A percentile compares a stretch with the other conserved stretches of the same genome.
Conservation (phyloP, 2,888 invertebrate species). For the Hermodice carunculata region DNA sequence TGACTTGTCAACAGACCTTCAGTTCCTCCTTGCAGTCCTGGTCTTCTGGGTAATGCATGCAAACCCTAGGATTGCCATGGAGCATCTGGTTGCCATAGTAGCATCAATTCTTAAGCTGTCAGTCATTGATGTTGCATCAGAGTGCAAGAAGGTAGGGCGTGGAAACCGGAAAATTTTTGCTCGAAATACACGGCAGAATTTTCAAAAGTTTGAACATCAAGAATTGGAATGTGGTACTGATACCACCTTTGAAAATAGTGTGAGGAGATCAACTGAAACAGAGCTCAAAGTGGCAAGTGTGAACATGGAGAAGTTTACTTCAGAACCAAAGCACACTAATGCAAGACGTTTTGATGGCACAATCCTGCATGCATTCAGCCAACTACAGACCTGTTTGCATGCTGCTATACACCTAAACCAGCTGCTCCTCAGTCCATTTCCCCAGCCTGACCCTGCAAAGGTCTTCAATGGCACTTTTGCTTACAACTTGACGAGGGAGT, state of each 20-base stretch:
- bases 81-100: slow-evolving; percentile 43
- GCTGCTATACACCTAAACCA: slow-evolving; percentile 58
- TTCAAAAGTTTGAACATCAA: too few species aligned
- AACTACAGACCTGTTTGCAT: slow-evolving; percentile 63
- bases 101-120: slow-evolving; percentile 35
- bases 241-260: too few species aligned
- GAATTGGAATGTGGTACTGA: too few species aligned
- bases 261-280: too few species aligned
- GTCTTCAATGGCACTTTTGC: slow-evolving; percentile 60
- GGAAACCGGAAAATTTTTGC: too few species aligned
- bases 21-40: slow-evolving; percentile 26
- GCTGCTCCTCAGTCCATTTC: slow-evolving; percentile 53
- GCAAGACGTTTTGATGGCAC: slow-evolving; percentile 42
- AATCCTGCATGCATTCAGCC: slow-evolving; percentile 60
- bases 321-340: slow-evolving; percentile 35
- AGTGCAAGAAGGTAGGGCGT: too few species aligned
- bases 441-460: slow-evolving; percentile 38
- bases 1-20: slow-evolving; percentile 10
- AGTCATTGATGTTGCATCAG: slow-evolving; percentile 16
- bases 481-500: slow-evolving; percentile 55
- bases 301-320: slow-evolving; percentile 43
- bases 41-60: slow-evolving; percentile 50
- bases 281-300: too few species aligned
- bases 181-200: too few species aligned
- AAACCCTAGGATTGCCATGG: slow-evolving; percentile 43